Evolutionary conservation across 2,113 vertebrate species (phyloP), one percentile per base, ranked within the genome.

Genomic region (Tragelaphus scriptus): DNA sequence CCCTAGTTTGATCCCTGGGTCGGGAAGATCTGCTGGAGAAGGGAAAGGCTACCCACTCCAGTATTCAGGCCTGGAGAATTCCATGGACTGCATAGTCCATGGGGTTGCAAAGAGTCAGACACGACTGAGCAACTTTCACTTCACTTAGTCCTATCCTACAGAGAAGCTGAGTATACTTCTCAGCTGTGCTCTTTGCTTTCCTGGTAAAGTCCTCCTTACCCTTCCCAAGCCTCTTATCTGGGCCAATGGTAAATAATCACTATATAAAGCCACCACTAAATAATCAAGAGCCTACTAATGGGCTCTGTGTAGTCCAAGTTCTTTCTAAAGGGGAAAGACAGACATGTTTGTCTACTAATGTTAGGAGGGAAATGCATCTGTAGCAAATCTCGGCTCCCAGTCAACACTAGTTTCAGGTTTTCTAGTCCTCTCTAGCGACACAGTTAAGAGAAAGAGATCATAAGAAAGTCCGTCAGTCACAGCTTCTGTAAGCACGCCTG

Each of bases 251-350:
- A 75, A 21, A 40, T 40, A 40, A 75, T 40, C 68, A 75, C n/a
- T 23, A 75, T 75, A 75, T 40, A 75, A 25, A 25, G 40, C 23
- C 28, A 90, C 51, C 19, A 65, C 36, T 91, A 87, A 94, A 61
- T 87, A 36, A 90, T 68, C 9, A 93, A 82, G 59, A 92, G 28
- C 5, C 40, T 92, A 55, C 40, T 94, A 79, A 56, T 21, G 25
- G 26, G 59, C 19, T 91, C 36, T 71, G 19, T 15, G 28, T 91
- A 49, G 51, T 51, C 19, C 28, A 91, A 77, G 68, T 97, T 96
- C 44, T 92, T 96, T 92, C 59, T 94, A 56, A 93, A 95, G n/a
- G 32, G 85, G 82, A 97, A 94, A 55, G 55, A 81, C 47, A 79
- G 16, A 49, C 17, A 28, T 84, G 44, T 40, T 47, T 88, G 61